A percentile compares a stretch with the other conserved stretches of the same genome.
Conservation (phyloP, 2,113 vertebrate species). For the Psilopsiagon aurifrons region DNA sequence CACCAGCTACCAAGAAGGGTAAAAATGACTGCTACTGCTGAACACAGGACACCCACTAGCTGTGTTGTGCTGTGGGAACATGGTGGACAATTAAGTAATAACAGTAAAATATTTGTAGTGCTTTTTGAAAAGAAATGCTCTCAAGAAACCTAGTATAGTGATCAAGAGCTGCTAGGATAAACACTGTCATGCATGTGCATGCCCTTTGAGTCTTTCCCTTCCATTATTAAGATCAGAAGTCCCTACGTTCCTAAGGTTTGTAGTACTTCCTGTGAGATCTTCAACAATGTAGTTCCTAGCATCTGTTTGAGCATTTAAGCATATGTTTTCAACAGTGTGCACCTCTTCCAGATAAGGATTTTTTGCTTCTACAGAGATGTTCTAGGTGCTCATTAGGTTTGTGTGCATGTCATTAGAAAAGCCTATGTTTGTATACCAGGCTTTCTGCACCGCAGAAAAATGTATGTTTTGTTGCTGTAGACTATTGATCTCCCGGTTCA, state of each 20-base stretch:
- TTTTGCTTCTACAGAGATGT: background rate
- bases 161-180: background rate
- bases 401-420: background rate
- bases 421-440: background rate
- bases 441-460: background rate
- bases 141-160: background rate
- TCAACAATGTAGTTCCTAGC: background rate
- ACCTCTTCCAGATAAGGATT: background rate
- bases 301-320: background rate
- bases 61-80: background rate
- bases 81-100: background rate
- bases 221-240: background rate
- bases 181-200: rapidly evolving
- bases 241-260: background rate
- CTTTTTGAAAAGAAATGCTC: background rate
- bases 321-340: background rate
- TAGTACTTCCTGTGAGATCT: background rate
- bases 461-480: background rate
- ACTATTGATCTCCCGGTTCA: background rate
- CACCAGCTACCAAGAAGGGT: no score
- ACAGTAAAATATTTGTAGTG: background rate
- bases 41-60: no score
- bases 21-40: no score
- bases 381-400: background rate
- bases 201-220: background rate